phyloP scores from a whole-genome alignment of 2,888 invertebrate genomes.

The Eucera pruinosa region DNA sequence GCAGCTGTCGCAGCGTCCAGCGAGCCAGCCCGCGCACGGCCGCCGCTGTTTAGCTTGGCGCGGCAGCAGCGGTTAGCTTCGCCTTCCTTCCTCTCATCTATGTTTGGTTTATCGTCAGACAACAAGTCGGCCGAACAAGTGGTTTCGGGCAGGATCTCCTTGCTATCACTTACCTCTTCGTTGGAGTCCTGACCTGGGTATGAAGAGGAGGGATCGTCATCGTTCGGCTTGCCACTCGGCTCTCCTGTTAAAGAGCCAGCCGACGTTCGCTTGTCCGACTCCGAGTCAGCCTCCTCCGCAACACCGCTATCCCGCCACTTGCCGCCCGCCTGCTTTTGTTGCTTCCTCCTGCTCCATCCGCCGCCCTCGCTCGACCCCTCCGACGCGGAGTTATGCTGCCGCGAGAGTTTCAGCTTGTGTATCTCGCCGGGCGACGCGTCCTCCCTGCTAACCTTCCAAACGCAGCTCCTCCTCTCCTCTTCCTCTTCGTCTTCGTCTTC shows the following conservation, averaged over 20 bases:
- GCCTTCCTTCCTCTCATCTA: constrained; percentile 82
- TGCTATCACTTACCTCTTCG: constrained; percentile 84
- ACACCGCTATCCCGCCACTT: constrained; percentile 80
- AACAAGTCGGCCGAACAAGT: constrained; percentile 83
- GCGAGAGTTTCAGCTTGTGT: constrained; percentile 88
- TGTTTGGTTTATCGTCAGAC: constrained; percentile 84
- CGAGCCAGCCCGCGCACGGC: no score
- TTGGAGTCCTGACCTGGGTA: constrained; percentile 82
- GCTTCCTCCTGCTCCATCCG: no score
- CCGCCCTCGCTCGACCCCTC: no score
- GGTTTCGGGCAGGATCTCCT: constrained; percentile 84
- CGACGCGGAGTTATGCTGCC: constrained; percentile 85
- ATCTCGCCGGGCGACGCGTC: constrained; percentile 86
- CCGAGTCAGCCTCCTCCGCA: constrained; percentile 83
- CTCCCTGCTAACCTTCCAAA: constrained; percentile 85
- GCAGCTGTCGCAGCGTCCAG: no score
- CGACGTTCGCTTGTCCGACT: constrained; percentile 81
- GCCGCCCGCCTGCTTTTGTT: no score
- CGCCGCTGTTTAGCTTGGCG: no score
- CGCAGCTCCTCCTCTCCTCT: constrained; percentile 79
- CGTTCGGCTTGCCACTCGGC: constrained; percentile 73
- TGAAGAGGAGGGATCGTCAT: constrained; percentile 81
- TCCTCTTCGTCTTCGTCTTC: constrained; percentile 78
- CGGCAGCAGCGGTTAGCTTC: no score
- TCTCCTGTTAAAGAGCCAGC: no score